Percentiles rank a stretch among this genome's conserved stretches.
Conservation (phyloP, 1,140 invertebrate genomes). For the Drosophila santomea region DNA sequence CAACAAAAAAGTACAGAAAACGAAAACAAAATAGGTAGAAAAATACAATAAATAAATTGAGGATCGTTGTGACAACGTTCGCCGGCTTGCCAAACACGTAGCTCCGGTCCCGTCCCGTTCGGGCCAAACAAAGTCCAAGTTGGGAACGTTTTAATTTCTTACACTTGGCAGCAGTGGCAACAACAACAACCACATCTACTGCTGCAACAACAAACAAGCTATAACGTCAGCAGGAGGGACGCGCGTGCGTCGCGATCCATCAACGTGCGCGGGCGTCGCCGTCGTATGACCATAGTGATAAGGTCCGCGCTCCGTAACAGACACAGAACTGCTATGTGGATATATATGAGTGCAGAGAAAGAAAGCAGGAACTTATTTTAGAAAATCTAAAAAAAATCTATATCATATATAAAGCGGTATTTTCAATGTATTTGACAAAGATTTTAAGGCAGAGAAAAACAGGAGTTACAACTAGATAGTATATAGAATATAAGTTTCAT, state of each 20-base stretch:
- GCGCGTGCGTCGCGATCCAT: conserved; percentile 78
- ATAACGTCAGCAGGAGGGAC: conserved; percentile 37
- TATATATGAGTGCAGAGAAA: conserved; percentile 12
- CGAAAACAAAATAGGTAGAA: conserved; percentile 45
- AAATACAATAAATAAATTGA: conserved; percentile 82
- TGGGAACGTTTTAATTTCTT: conserved; percentile 81
- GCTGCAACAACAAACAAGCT: background rate
- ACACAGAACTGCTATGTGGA: conserved; percentile 34
- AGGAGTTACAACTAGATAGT: too few species aligned
- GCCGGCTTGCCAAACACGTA: conserved; percentile 78
- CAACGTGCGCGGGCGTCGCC: conserved; percentile 76
- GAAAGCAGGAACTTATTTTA: background rate
- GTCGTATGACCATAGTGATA: conserved; percentile 57
- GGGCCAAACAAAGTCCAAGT: conserved; percentile 78
- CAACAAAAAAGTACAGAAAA: conserved; percentile 10
- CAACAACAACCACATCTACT: background rate
- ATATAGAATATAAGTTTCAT: too few species aligned
- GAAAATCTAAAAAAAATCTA: too few species aligned
- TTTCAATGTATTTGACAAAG: too few species aligned
- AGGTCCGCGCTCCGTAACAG: conserved; percentile 44
- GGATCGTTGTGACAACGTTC: conserved; percentile 63
- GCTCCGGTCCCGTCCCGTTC: conserved; percentile 23
- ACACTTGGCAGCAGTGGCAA: conserved; percentile 71
- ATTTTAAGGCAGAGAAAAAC: too few species aligned
- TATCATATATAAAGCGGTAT: too few species aligned